Conservation (phyloP, 1,140 invertebrate species). For the Bilobella aurantiaca region DNA sequence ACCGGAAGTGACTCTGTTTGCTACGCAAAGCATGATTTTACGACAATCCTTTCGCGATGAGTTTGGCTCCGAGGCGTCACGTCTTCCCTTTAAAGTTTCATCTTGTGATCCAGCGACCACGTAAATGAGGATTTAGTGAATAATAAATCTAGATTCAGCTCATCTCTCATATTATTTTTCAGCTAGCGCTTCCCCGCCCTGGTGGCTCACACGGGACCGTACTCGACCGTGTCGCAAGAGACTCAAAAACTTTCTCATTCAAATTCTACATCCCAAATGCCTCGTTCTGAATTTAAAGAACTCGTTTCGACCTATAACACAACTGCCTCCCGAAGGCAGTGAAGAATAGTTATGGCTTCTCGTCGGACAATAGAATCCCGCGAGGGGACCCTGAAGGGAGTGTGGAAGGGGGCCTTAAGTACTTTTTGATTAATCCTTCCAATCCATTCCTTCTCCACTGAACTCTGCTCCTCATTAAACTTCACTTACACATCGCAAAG, state of each 20-base stretch:
- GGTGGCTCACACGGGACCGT: too few relatives aligned
- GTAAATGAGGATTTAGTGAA: constrained; percentile 9
- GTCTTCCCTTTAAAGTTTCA: too few relatives aligned
- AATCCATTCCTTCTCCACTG: not conserved
- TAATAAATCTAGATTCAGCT: constrained; percentile 6
- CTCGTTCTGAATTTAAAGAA: constrained; percentile 5
- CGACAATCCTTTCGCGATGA: too few relatives aligned
- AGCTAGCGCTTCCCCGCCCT: too few relatives aligned
- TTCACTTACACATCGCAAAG: not conserved
- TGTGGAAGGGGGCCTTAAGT: too few relatives aligned
- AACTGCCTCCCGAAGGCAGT: not conserved
- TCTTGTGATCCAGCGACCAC: not conserved
- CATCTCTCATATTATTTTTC: not conserved
- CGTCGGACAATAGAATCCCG: not conserved
- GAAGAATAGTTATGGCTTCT: not conserved
- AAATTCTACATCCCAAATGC: not conserved
- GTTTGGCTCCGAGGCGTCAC: too few relatives aligned
- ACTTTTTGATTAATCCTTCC: constrained; percentile 1
- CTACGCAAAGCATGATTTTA: too few relatives aligned
- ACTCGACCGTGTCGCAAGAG: not conserved
- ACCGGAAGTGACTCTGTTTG: too few relatives aligned
- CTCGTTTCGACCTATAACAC: not conserved
- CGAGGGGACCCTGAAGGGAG: too few relatives aligned
- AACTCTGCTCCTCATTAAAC: not conserved
- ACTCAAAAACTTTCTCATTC: not conserved